Percentiles rank a stretch among this genome's conserved stretches.
Evolutionary conservation across 2,113 vertebrate species (phyloP).

Genomic region (Murina feae): DNA sequence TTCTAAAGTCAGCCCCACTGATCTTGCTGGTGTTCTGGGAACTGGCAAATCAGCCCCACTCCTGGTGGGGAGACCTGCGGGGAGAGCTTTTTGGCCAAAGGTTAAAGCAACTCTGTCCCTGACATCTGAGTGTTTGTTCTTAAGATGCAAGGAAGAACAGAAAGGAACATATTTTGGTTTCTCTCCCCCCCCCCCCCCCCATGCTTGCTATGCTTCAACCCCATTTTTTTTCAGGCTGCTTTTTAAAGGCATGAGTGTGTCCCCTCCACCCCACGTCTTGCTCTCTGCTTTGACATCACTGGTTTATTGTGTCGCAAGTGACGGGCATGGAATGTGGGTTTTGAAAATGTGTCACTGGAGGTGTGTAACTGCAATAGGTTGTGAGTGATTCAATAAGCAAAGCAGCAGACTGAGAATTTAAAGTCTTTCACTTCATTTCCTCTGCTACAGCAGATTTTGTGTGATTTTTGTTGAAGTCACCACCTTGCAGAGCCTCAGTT

Average conservation of each 20-base stretch:
- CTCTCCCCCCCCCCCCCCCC: not conserved
- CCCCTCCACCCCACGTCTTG: not conserved
- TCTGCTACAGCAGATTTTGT: not conserved
- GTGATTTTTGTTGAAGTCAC: not conserved
- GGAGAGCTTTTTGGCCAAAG: not conserved
- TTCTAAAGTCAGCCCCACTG: not conserved
- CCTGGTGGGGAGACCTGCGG: not conserved
- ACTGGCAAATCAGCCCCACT: not conserved
- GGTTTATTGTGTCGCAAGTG: not conserved
- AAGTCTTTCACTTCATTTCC: not conserved
- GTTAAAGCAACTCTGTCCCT: not conserved
- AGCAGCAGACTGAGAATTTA: not conserved
- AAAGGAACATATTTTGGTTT: not conserved
- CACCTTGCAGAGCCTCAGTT: not conserved
- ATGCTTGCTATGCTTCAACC: not conserved
- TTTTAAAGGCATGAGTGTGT: not conserved
- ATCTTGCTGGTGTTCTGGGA: not conserved
- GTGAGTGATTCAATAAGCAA: not conserved
- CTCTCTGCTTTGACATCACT: not conserved
- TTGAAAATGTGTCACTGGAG: not conserved
- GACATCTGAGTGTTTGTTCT: not conserved
- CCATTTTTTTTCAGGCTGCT: not conserved
- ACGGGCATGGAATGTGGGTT: not conserved
- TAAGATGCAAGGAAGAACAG: not conserved
- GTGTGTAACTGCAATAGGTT: not conserved